Percentiles rank a stretch among this genome's conserved stretches.
Conservation (phyloP, 2,888 invertebrate species). For the Zaprionus bogoriensis region DNA sequence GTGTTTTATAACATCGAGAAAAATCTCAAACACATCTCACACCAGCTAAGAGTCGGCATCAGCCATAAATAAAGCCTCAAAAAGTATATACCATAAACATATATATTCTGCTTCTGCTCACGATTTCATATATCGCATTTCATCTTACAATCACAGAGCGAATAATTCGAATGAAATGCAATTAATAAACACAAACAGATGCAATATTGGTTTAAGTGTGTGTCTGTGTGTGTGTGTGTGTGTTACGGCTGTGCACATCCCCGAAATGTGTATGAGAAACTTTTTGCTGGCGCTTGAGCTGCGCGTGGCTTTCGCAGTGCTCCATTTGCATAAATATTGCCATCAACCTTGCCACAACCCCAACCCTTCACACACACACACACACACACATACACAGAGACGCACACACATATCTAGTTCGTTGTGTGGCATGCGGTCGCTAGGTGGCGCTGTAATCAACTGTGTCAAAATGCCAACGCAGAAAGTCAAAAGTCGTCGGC, state of each 20-base stretch:
- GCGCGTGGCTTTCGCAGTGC: slow-evolving; percentile 45
- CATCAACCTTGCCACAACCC: slow-evolving; percentile 21
- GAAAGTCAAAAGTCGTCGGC: slow-evolving; percentile 69
- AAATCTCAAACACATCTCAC: not conserved
- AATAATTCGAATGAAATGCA: slow-evolving; percentile 64
- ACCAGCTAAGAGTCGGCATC: not conserved
- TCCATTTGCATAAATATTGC: slow-evolving; percentile 73
- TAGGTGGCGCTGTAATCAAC: slow-evolving; percentile 77
- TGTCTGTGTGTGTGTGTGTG: slow-evolving; percentile 5
- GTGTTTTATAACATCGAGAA: not conserved
- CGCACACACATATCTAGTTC: not conserved
- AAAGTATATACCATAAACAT: too few species aligned
- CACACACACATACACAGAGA: not conserved
- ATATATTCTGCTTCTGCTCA: not conserved
- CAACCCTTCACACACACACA: not conserved
- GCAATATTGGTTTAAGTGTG: not conserved
- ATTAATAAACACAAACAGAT: slow-evolving; percentile 54
- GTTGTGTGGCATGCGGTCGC: slow-evolving; percentile 51
- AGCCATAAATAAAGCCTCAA: not conserved
- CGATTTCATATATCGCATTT: not conserved
- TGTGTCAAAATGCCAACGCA: slow-evolving; percentile 71
- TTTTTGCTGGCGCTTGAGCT: slow-evolving; percentile 49
- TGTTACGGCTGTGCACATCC: slow-evolving; percentile 24
- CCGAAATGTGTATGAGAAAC: slow-evolving; percentile 61
- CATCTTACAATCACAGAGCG: slow-evolving; percentile 23